Percentiles rank a stretch among this genome's conserved stretches.
Conservation (phyloP, 2,888 invertebrate genomes). For the Colletes collaris region DNA sequence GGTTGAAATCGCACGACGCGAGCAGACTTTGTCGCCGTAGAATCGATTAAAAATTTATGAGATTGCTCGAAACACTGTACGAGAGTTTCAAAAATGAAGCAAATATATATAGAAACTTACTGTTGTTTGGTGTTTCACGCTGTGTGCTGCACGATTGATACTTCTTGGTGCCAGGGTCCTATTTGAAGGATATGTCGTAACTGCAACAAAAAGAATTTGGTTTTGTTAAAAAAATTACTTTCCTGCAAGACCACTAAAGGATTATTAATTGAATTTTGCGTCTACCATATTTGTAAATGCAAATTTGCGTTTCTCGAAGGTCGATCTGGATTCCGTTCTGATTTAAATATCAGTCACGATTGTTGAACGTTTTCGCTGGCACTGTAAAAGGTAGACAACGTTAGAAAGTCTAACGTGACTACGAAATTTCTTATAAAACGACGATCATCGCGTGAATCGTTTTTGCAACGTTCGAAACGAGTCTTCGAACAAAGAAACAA, state of each 20-base stretch:
- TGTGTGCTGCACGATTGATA: too few species aligned
- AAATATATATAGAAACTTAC: too few species aligned
- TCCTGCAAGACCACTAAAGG: too few species aligned
- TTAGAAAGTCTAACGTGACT: conserved; percentile 38
- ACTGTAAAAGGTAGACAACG: neutral
- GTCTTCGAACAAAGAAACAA: conserved; percentile 10
- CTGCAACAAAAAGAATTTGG: too few species aligned
- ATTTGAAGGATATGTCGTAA: too few species aligned
- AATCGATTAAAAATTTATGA: too few species aligned
- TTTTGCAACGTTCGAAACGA: conserved; percentile 34
- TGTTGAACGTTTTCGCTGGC: conserved; percentile 17
- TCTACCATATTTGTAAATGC: neutral
- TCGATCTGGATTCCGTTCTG: conserved; percentile 12
- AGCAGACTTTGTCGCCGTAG: neutral
- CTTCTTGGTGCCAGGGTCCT: too few species aligned
- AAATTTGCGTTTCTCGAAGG: conserved; percentile 3
- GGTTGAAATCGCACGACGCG: neutral
- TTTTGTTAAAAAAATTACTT: too few species aligned
- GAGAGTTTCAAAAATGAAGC: too few species aligned
- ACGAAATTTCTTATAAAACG: conserved; percentile 33
- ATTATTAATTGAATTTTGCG: too few species aligned
- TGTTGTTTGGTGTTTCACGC: too few species aligned
- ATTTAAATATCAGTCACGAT: conserved; percentile 35
- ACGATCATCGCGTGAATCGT: conserved; percentile 40
- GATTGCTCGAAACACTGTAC: too few species aligned